phyloP scores from a whole-genome alignment of 1,140 invertebrate genomes.

The Diachasma alloeum region DNA sequence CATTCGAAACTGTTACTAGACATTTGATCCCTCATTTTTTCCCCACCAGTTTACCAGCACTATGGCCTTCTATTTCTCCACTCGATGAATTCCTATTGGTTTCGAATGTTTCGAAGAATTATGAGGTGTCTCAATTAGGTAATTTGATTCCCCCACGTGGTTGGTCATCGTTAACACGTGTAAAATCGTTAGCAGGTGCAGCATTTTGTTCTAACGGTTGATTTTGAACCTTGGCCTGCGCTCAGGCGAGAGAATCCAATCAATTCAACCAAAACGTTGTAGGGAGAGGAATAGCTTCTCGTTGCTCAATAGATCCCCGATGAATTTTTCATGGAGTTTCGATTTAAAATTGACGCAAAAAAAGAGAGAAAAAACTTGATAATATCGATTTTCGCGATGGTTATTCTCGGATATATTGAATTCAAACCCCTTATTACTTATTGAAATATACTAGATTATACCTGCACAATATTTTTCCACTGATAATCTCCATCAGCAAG shows the following conservation, averaged over 20 bases:
- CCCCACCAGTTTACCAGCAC: no score
- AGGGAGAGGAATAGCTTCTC: not conserved
- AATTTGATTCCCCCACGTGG: not conserved
- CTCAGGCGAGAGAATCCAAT: not conserved
- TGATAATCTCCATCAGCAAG: not conserved
- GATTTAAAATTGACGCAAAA: no score
- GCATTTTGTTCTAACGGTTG: not conserved
- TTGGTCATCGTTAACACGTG: not conserved
- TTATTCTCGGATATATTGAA: no score
- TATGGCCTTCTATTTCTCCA: not conserved
- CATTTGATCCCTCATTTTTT: no score
- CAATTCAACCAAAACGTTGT: not conserved
- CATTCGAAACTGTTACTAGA: no score
- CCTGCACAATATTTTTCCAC: not conserved
- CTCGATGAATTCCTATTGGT: not conserved
- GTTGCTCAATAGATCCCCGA: not conserved
- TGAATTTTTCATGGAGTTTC: no score
- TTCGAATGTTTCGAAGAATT: not conserved
- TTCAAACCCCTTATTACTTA: no score
- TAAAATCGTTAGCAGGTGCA: not conserved
- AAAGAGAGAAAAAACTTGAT: no score
- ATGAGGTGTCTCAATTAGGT: not conserved
- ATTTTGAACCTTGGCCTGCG: not conserved
- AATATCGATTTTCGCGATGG: no score
- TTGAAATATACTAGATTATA: not conserved